Percentiles rank a stretch among this genome's conserved stretches.
phyloP scores from a whole-genome alignment of 2,797 vertebrate genomes.

The Acanthurus leucopareius region DNA sequence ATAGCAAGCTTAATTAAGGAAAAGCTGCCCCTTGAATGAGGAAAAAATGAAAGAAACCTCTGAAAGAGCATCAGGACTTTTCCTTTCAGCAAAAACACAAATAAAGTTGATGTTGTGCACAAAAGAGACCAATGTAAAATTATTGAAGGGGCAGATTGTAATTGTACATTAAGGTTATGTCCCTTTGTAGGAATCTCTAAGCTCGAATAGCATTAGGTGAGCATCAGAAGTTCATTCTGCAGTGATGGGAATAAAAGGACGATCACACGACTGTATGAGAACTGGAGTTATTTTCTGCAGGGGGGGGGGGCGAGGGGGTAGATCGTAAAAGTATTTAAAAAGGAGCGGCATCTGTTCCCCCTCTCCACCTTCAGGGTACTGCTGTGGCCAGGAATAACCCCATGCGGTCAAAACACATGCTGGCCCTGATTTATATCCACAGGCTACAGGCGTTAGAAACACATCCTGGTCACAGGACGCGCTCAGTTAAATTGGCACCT shows the following conservation, averaged over 20 bases:
- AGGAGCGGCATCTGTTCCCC: conserved; percentile 68
- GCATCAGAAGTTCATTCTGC: conserved; percentile 6
- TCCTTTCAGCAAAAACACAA: not conserved
- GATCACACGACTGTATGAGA: conserved; percentile 39
- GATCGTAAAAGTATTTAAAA: conserved; percentile 77
- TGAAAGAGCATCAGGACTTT: not conserved
- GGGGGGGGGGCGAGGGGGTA: conserved; percentile 30
- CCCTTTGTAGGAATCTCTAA: not conserved
- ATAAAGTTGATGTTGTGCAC: not conserved
- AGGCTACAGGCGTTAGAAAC: conserved; percentile 24
- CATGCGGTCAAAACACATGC: conserved; percentile 68
- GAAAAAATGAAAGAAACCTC: not conserved
- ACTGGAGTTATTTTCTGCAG: conserved; percentile 28
- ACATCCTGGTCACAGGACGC: conserved; percentile 38
- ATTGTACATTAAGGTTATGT: not conserved
- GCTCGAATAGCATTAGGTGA: conserved; percentile 38
- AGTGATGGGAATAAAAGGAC: conserved; percentile 3
- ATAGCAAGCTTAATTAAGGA: too few species aligned
- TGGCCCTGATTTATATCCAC: conserved; percentile 70
- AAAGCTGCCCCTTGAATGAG: too few species aligned
- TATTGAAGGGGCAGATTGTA: not conserved
- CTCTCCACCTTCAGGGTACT: conserved; percentile 64
- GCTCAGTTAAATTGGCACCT: conserved; percentile 19
- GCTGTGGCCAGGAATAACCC: conserved; percentile 81
- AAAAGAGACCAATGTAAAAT: not conserved